Evolutionary conservation across 2,797 vertebrate genomes (phyloP).

Genomic region (Micropoecilia bifurca): DNA sequence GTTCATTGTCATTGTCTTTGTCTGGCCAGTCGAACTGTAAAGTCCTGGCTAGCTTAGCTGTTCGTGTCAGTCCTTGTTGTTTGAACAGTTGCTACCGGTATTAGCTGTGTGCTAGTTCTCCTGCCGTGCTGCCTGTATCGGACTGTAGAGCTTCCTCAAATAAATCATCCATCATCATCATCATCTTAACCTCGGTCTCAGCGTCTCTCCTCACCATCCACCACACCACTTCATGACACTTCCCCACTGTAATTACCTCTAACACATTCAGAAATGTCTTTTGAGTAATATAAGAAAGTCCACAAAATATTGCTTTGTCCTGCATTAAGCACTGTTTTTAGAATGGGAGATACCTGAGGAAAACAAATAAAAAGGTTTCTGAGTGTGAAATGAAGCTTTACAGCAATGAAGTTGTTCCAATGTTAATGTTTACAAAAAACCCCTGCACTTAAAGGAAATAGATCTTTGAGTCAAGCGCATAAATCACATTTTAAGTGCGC

Average conservation of each 20-base stretch:
- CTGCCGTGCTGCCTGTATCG: too few species aligned
- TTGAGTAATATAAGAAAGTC: not conserved
- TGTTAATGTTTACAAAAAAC: conserved; percentile 8
- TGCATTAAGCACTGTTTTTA: not conserved
- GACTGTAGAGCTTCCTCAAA: too few species aligned
- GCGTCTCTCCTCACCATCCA: too few species aligned
- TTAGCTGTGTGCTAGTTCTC: too few species aligned
- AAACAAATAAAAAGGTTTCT: not conserved
- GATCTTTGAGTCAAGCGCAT: conserved; percentile 22
- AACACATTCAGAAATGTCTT: not conserved
- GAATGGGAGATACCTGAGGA: not conserved
- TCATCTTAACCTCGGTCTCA: too few species aligned
- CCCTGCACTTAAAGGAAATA: conserved; percentile 20
- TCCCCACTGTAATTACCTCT: not conserved
- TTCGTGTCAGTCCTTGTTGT: too few species aligned
- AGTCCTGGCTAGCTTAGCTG: too few species aligned
- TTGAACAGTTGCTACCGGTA: too few species aligned
- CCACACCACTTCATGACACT: too few species aligned
- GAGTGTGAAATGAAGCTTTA: conserved; percentile 8
- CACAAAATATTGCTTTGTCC: not conserved
- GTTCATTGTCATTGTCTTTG: too few species aligned
- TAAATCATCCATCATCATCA: too few species aligned
- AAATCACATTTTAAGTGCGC: conserved; percentile 24
- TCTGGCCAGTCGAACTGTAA: too few species aligned
- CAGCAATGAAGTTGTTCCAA: conserved; percentile 3